phyloP scores from a whole-genome alignment of 2,888 invertebrate species.

The Drosophila mimetica region DNA sequence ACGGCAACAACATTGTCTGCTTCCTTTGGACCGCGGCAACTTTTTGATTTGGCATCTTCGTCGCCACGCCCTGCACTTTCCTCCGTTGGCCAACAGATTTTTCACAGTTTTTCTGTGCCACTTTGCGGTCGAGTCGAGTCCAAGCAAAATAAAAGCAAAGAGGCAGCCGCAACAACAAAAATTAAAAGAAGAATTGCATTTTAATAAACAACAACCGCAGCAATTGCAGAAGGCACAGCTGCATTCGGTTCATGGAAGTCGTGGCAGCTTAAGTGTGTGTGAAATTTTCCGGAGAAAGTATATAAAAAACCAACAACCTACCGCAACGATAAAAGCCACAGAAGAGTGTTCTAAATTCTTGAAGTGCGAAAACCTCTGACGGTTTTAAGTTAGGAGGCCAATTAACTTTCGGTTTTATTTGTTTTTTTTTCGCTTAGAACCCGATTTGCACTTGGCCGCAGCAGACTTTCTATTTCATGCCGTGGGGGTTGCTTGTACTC shows the following conservation, averaged over 20 bases:
- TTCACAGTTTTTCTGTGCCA: slow-evolving; percentile 68
- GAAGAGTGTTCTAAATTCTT: slow-evolving; percentile 70
- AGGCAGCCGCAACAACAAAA: slow-evolving; percentile 37
- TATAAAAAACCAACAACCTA: slow-evolving; percentile 45
- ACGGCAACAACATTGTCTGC: slow-evolving; percentile 31
- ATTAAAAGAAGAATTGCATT: slow-evolving; percentile 66
- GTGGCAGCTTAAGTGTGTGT: slow-evolving; percentile 54
- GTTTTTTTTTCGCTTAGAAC: slow-evolving; percentile 39
- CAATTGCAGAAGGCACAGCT: slow-evolving; percentile 29
- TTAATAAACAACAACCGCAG: slow-evolving; percentile 68
- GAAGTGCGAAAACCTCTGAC: slow-evolving; percentile 39
- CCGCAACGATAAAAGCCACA: slow-evolving; percentile 29
- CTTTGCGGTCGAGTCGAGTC: slow-evolving; percentile 56
- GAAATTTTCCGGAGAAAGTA: slow-evolving; percentile 73
- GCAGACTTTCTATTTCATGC: slow-evolving; percentile 69
- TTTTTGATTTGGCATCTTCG: slow-evolving; percentile 25
- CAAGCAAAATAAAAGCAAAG: slow-evolving; percentile 37
- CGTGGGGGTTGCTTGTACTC: slow-evolving; percentile 53
- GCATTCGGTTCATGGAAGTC: slow-evolving; percentile 26
- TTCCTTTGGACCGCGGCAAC: slow-evolving; percentile 8
- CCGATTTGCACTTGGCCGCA: slow-evolving; percentile 13
- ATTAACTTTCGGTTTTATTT: slow-evolving; percentile 65
- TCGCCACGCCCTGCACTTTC: slow-evolving; percentile 63
- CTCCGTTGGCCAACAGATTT: slow-evolving; percentile 47
- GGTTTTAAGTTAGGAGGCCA: slow-evolving; percentile 39